These are phyloP conservation scores for Gymnodraco acuticeps DNA, from an alignment of 2,797 vertebrate species.

Conservation along the genomic window DNA sequence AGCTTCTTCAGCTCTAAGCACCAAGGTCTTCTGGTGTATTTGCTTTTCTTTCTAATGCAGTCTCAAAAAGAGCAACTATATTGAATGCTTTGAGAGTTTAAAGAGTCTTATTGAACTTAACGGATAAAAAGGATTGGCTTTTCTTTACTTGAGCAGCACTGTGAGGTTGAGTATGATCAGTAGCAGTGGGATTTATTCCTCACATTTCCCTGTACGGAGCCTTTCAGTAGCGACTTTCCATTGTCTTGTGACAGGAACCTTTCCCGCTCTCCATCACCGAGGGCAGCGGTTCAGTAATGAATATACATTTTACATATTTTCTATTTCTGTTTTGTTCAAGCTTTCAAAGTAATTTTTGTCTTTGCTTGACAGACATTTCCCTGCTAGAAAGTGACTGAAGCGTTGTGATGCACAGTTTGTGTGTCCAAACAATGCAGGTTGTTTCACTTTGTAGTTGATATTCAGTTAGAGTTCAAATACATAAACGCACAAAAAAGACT, in stretches of 20 bases:
- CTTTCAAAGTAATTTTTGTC: constrained; percentile 55
- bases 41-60: constrained; percentile 16
- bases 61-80: constrained; percentile 22
- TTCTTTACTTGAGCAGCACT: constrained; percentile 9
- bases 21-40: constrained; percentile 3
- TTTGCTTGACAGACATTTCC: constrained; percentile 47
- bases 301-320: constrained; percentile 59
- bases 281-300: constrained; percentile 53
- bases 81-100: constrained; percentile 19
- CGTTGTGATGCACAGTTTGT: constrained; percentile 51
- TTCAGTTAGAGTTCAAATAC: no score
- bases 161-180: constrained; percentile 23
- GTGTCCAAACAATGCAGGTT: constrained; percentile 21
- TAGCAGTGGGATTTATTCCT: constrained; percentile 30
- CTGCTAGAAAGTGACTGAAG: constrained; percentile 48
- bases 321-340: constrained; percentile 41
- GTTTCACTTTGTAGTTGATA: no score
- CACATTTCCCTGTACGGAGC: constrained; percentile 25
- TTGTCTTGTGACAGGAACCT: constrained; percentile 59
- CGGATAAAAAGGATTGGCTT: constrained; percentile 17
- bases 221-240: constrained; percentile 46
- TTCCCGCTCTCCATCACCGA: constrained; percentile 53
- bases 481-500: no score
- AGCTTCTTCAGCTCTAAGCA: neutral
- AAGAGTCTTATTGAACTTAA: constrained; percentile 17